Percentiles rank a stretch among this genome's conserved stretches.
These are phyloP conservation scores for Hirundichthys speculiger DNA, from an alignment of 2,113 vertebrate species.

Conservation along the genomic window DNA sequence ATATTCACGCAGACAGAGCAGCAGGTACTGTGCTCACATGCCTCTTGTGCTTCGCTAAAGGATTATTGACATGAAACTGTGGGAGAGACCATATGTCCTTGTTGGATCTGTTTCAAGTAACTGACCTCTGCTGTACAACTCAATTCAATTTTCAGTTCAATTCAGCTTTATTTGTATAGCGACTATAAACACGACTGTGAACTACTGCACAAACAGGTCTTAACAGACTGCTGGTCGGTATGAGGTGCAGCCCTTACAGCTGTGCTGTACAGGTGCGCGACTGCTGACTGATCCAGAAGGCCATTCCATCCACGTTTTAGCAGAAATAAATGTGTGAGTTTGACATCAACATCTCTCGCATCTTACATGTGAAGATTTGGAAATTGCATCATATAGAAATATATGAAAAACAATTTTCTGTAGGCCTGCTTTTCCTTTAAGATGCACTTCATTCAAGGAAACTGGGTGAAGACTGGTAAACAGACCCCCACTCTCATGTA, in stretches of 20 bases:
- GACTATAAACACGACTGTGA: slow-evolving; percentile 33
- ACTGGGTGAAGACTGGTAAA: not conserved
- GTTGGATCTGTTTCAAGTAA: no score
- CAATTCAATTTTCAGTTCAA: no score
- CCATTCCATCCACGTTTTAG: slow-evolving; percentile 20
- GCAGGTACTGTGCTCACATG: not conserved
- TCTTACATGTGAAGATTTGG: slow-evolving; percentile 17
- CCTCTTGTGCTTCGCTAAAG: not conserved
- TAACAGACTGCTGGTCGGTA: slow-evolving; percentile 38
- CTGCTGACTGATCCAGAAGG: slow-evolving; percentile 44
- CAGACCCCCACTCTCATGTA: not conserved
- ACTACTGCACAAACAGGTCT: slow-evolving; percentile 44
- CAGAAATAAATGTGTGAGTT: slow-evolving; percentile 19
- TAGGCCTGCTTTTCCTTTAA: not conserved
- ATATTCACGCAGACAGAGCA: not conserved
- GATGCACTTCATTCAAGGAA: not conserved
- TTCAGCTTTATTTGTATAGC: no score
- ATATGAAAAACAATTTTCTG: not conserved
- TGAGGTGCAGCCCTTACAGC: slow-evolving; percentile 19
- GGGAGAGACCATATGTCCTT: not conserved
- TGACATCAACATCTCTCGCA: slow-evolving; percentile 13
- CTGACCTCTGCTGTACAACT: slow-evolving; percentile 1
- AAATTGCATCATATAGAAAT: slow-evolving; percentile 14
- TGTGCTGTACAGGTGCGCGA: slow-evolving; percentile 27
- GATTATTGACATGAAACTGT: not conserved